Percentiles rank a stretch among this genome's conserved stretches.
Conservation (phyloP, 2,797 vertebrate species). For the Valencia hispanica region DNA sequence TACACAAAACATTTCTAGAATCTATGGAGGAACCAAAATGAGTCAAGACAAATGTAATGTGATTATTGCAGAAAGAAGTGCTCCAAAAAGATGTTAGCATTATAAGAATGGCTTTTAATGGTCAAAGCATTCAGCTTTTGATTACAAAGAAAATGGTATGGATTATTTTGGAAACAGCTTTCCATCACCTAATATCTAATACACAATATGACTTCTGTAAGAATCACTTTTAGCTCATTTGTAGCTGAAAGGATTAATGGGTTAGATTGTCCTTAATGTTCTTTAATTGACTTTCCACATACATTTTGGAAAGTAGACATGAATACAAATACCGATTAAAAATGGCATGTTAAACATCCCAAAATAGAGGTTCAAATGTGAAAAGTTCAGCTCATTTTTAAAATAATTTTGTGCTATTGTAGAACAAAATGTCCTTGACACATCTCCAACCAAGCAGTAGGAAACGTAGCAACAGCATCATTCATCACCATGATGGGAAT, state of each 20-base stretch:
- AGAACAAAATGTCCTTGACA: constrained; percentile 42
- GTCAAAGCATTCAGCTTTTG: background rate
- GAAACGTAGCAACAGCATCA: constrained; percentile 37
- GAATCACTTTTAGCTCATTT: background rate
- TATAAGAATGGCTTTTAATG: background rate
- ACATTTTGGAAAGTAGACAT: background rate
- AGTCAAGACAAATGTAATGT: background rate
- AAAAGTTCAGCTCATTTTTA: background rate
- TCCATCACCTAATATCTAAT: background rate
- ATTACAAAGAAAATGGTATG: background rate
- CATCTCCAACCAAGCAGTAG: constrained; percentile 30
- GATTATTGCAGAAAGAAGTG: background rate
- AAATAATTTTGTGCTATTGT: constrained; percentile 25
- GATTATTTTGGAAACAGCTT: background rate
- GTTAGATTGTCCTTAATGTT: background rate
- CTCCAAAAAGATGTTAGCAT: background rate
- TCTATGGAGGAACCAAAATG: background rate
- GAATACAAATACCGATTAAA: background rate
- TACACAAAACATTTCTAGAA: background rate
- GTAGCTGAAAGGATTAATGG: background rate
- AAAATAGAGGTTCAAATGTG: background rate
- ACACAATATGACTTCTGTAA: background rate
- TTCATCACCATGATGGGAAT: constrained; percentile 42
- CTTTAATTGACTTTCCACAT: background rate
- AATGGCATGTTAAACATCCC: background rate